These are phyloP conservation scores for Drosophila multiciliata DNA, from an alignment of 2,888 invertebrate species.

Conservation along the genomic window DNA sequence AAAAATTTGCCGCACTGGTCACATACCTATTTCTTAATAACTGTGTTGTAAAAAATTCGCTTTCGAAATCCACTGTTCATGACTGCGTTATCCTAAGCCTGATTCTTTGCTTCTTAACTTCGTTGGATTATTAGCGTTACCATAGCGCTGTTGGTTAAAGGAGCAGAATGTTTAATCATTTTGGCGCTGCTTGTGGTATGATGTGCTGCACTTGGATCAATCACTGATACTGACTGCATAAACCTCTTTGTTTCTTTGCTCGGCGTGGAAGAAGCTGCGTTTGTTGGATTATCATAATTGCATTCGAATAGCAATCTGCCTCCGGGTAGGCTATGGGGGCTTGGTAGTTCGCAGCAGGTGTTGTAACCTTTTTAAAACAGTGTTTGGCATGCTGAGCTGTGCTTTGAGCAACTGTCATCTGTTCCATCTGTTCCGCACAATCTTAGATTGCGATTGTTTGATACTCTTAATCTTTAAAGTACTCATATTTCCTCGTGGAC, in stretches of 20 bases:
- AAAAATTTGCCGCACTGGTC: constrained; percentile 44
- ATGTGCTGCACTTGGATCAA: not conserved
- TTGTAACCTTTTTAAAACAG: not conserved
- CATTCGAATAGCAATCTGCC: not conserved
- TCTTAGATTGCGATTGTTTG: constrained; percentile 2
- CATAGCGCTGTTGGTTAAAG: not conserved
- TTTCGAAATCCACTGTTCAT: not conserved
- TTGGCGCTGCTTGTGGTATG: not conserved
- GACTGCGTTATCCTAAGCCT: not conserved
- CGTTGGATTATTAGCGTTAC: constrained; percentile 3
- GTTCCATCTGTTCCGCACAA: not conserved
- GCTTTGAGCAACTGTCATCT: not conserved
- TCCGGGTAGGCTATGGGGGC: not conserved
- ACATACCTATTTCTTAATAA: constrained; percentile 19
- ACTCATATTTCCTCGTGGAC: not conserved
- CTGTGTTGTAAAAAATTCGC: not conserved
- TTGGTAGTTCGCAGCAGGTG: not conserved
- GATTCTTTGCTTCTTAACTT: not conserved
- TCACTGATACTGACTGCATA: not conserved
- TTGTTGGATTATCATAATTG: not conserved
- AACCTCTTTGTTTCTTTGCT: not conserved
- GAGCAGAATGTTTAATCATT: not conserved
- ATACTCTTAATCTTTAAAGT: not conserved
- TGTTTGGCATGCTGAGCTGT: not conserved
- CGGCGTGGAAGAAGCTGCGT: not conserved